Conservation (phyloP, 2,113 vertebrate genomes). For the Panthera leo region DNA sequence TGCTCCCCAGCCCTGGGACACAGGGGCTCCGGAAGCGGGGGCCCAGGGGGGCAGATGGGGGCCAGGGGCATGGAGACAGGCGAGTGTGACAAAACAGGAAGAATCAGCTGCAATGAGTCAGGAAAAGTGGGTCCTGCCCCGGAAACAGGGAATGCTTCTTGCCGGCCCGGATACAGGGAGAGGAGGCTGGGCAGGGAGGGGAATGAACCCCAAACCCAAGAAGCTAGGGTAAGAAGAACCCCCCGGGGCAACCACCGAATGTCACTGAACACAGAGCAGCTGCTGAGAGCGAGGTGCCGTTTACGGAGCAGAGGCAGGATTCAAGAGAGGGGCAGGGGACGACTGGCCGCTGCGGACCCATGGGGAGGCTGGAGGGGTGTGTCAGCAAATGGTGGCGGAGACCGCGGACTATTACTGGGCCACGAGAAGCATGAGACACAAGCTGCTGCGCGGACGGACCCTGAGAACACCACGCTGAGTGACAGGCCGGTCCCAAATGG, state of each 20-base stretch:
- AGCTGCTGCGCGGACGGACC: fast-evolving
- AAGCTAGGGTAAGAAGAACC: neutral
- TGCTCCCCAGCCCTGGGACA: neutral
- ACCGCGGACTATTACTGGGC: neutral
- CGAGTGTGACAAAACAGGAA: neutral
- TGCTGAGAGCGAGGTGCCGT: neutral
- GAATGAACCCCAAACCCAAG: too few species aligned
- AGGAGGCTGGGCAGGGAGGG: fast-evolving
- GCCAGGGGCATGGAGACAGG: fast-evolving
- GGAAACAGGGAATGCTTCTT: neutral
- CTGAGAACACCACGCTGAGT: neutral
- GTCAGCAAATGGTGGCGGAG: too few species aligned
- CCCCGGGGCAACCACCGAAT: neutral
- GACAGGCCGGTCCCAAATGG: neutral
- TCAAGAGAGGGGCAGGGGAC: neutral
- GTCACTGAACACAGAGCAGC: neutral
- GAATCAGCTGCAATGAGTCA: too few species aligned
- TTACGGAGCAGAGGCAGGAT: neutral
- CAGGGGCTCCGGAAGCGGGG: neutral
- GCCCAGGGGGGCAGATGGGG: neutral
- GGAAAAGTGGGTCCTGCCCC: neutral
- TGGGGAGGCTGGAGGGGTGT: neutral
- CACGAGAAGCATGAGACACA: neutral
- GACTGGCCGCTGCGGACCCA: neutral
- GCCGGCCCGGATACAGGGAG: neutral